Percentiles rank a stretch among this genome's conserved stretches.
phyloP scores from a whole-genome alignment of 2,113 vertebrate genomes.

The Podarcis cretensis region DNA sequence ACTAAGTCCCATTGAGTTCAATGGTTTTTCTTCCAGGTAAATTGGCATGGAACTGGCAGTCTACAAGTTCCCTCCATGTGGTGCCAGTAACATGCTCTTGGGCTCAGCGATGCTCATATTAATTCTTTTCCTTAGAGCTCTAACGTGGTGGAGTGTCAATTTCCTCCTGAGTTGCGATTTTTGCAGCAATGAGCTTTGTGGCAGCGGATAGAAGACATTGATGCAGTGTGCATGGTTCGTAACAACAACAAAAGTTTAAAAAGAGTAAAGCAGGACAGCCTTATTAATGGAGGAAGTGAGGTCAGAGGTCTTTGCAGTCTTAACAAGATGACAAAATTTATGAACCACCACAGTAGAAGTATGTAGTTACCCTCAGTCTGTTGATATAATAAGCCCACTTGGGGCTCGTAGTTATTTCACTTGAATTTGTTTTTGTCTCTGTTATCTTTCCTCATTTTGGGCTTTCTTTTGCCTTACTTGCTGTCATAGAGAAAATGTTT shows the following conservation, averaged over 20 bases:
- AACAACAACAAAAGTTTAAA: slow-evolving; percentile 34
- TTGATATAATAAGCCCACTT: slow-evolving; percentile 91
- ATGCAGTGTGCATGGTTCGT: slow-evolving; percentile 34
- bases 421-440: slow-evolving; percentile 79
- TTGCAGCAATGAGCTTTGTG: background rate
- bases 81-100: background rate
- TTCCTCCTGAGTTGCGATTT: slow-evolving; percentile 38
- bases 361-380: slow-evolving; percentile 83
- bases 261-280: slow-evolving; percentile 65
- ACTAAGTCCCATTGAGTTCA: background rate
- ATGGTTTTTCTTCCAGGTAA: background rate
- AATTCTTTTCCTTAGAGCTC: background rate
- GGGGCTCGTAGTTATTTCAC: slow-evolving; percentile 81
- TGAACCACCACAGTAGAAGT: slow-evolving; percentile 81
- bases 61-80: background rate
- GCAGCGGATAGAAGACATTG: slow-evolving; percentile 26
- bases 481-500: slow-evolving; percentile 69
- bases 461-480: slow-evolving; percentile 72
- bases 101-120: background rate
- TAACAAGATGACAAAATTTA: slow-evolving; percentile 92
- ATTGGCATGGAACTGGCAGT: background rate
- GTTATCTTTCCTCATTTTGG: slow-evolving; percentile 79
- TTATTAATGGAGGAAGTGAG: slow-evolving; percentile 83
- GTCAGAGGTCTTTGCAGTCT: slow-evolving; percentile 85
- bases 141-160: slow-evolving; percentile 2